Evolutionary conservation across 64 coral and sea anemone species (phyloP).

Genomic region (Porites australiensis): DNA sequence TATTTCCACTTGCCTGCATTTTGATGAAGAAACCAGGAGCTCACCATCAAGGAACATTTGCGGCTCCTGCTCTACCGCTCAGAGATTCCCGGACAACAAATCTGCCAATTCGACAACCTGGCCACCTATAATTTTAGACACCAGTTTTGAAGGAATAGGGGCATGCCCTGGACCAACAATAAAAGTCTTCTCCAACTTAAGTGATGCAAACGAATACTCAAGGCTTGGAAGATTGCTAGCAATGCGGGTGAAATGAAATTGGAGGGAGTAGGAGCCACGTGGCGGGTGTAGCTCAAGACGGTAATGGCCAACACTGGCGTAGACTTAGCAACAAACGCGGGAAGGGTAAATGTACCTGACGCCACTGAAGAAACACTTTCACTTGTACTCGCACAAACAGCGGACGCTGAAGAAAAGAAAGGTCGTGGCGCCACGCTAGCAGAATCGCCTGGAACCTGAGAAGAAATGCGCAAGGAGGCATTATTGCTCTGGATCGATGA

Average conservation of each 20-base stretch:
- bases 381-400: too few relatives aligned
- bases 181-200: neutral
- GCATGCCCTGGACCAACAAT: slow-evolving; percentile 26
- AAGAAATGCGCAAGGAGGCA: neutral
- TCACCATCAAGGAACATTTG: neutral
- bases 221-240: neutral
- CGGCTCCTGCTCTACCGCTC: neutral
- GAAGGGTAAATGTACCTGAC: slow-evolving; percentile 12
- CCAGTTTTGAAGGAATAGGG: neutral
- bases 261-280: neutral
- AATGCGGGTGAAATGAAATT: neutral
- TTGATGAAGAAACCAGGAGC: neutral
- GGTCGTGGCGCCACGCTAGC: neutral
- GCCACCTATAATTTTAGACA: too few relatives aligned
- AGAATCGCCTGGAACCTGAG: neutral
- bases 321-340: neutral
- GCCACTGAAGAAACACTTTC: too few relatives aligned
- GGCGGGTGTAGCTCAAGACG: neutral
- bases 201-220: neutral
- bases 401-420: neutral
- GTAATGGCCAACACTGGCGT: neutral
- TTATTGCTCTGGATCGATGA: neutral
- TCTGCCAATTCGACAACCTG: slow-evolving; percentile 17
- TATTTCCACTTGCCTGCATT: neutral
- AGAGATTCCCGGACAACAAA: slow-evolving; percentile 13